Percentiles rank a stretch among this genome's conserved stretches.
phyloP scores from a whole-genome alignment of 2,113 vertebrate species.

The Rhizomys pruinosus region DNA sequence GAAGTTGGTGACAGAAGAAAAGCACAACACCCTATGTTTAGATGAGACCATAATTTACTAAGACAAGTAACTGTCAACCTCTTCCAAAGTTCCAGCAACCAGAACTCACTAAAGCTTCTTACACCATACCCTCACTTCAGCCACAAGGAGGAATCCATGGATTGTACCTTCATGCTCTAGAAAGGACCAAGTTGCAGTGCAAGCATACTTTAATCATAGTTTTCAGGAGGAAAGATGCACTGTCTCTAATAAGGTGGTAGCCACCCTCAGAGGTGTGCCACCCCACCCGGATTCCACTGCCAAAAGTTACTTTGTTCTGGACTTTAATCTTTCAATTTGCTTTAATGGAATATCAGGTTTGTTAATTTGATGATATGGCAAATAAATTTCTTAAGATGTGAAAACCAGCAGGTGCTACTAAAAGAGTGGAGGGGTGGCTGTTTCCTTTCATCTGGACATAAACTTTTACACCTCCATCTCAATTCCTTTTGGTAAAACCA shows the following conservation, averaged over 20 bases:
- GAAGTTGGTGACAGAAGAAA: constrained; percentile 75
- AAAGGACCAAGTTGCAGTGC: constrained; percentile 62
- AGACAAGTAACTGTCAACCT: constrained; percentile 64
- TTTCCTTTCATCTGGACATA: not conserved
- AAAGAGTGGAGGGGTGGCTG: not conserved
- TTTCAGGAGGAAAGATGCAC: constrained; percentile 59
- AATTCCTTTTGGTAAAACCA: not conserved
- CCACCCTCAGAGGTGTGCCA: constrained; percentile 39
- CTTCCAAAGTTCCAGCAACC: constrained; percentile 57
- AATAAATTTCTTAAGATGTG: not conserved
- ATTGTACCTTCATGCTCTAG: constrained; percentile 53
- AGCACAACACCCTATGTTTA: constrained; percentile 62
- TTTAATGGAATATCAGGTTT: not conserved
- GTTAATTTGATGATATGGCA: not conserved
- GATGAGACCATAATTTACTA: constrained; percentile 28
- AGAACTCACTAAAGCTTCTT: constrained; percentile 75
- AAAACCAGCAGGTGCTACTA: not conserved
- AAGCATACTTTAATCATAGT: constrained; percentile 67
- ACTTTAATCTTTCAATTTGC: not conserved
- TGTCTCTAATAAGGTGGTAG: constrained; percentile 43
- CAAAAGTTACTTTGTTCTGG: not conserved
- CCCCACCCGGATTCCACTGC: accelerated
- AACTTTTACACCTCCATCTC: not conserved
- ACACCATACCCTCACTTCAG: constrained; percentile 68
- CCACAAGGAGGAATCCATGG: constrained; percentile 65